phyloP scores from a whole-genome alignment of 1,140 invertebrate species.

The Eciton burchellii region DNA sequence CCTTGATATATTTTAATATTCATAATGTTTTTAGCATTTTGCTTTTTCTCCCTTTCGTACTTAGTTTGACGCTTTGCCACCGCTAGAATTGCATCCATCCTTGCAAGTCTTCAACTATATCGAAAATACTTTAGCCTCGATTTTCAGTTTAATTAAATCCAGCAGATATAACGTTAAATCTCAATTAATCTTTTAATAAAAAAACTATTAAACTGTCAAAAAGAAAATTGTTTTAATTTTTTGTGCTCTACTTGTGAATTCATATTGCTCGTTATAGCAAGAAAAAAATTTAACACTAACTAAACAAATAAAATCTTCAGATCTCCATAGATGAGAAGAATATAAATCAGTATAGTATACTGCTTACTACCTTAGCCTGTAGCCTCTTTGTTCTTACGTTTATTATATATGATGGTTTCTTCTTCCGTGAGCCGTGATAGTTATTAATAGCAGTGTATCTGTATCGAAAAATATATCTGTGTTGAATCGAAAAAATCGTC shows the following conservation, averaged over 20 bases:
- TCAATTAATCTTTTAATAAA: constrained; percentile 24
- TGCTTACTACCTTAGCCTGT: constrained; percentile 85
- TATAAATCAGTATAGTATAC: constrained; percentile 73
- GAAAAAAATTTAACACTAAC: not conserved
- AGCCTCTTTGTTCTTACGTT: constrained; percentile 80
- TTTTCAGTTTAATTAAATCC: constrained; percentile 11
- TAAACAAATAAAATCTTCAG: constrained; percentile 35
- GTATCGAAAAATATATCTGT: constrained; percentile 64
- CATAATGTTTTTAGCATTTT: constrained; percentile 63
- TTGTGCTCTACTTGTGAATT: constrained; percentile 21
- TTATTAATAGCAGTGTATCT: constrained; percentile 46
- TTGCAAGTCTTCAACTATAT: constrained; percentile 27
- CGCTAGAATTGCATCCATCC: constrained; percentile 41
- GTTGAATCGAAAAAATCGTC: constrained; percentile 66
- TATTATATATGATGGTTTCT: constrained; percentile 54
- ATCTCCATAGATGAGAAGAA: constrained; percentile 63
- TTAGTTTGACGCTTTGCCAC: constrained; percentile 57
- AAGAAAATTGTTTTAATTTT: constrained; percentile 31
- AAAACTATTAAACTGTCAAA: not conserved
- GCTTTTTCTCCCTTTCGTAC: constrained; percentile 39
- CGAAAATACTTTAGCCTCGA: not conserved
- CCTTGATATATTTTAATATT: constrained; percentile 75
- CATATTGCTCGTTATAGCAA: constrained; percentile 29
- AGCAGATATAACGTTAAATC: constrained; percentile 11
- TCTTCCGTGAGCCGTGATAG: constrained; percentile 28